Evolutionary conservation across 2,888 invertebrate genomes (phyloP), one percentile per base, ranked within the genome.

Genomic region (Arrhopalites spinosus): DNA sequence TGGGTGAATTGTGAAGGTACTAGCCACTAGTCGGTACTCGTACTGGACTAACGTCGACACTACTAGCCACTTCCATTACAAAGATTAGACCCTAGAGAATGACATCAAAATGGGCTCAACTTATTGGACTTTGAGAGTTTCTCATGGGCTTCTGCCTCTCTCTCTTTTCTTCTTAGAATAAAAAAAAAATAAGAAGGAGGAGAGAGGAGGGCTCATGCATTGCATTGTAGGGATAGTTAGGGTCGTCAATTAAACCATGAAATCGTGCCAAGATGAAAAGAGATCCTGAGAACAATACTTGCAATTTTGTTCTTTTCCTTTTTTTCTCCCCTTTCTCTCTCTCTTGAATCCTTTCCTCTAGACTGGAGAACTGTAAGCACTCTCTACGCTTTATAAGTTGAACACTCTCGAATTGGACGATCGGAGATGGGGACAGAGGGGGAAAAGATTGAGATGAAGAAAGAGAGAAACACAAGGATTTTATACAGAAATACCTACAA

Each of bases 191-290:
- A 36, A 11, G 36, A 36, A 36, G 36, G 36, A 36, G 3, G 36
- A 11, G 36, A 7, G 3, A 36, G 36, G 36, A 3, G 3, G 36
- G 36, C 3, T 7, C 36, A 36, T 36, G 36, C 5, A 36, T 63
- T 36, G 36, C 5, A 36, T 63, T 63, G 30, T 15, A 63, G 27
- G 27, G 27, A 25, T 63, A 63, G 25, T 63, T 29, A 13, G 27
- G 25, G 20, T 68, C 50, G 50, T 68, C 68, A 68, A 68, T 68
- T 68, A 68, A 68, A 68, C 50, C 68, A 27, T 50, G 50, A 68
- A 68, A 68, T 68, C 68, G 27, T 68, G 47, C 68, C 47, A 25
- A 50, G 27, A 68, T 47, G 43, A 27, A 43, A 50, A 36, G 59
- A 27, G 25, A n/a, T 20, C 1, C 23, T 23, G 59, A 59, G 59